Percentiles rank a stretch among this genome's conserved stretches.
phyloP scores from a whole-genome alignment of 1,140 invertebrate genomes.

The Archegozetes longisetosus region DNA sequence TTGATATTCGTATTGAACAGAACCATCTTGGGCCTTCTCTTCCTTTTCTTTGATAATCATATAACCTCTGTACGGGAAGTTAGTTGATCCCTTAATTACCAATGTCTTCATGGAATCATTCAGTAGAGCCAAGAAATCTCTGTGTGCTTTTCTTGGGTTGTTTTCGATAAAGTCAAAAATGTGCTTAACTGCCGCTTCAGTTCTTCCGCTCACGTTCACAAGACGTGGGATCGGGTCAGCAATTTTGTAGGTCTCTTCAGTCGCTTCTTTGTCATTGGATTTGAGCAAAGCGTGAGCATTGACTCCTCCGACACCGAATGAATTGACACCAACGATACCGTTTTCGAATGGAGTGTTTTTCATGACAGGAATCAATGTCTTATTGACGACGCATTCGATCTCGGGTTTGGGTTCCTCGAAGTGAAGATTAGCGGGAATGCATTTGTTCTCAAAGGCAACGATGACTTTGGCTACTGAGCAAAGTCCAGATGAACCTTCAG shows the following conservation, averaged over 20 bases:
- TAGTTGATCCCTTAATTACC: conserved; percentile 8
- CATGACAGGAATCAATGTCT: conserved; percentile 49
- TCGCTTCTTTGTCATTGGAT: conserved; percentile 29
- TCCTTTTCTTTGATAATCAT: conserved; percentile 11
- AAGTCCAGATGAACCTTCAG: conserved; percentile 71
- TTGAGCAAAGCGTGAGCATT: conserved; percentile 78
- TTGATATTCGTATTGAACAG: not conserved
- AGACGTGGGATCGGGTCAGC: conserved; percentile 23
- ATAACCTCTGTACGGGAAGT: conserved; percentile 14
- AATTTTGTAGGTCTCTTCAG: conserved; percentile 1
- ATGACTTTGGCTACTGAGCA: conserved; percentile 32
- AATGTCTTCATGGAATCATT: conserved; percentile 5
- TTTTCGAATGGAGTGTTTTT: conserved; percentile 44
- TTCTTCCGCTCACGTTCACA: conserved; percentile 31
- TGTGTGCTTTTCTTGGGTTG: conserved; percentile 21
- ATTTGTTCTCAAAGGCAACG: conserved; percentile 33
- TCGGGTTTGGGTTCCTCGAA: conserved; percentile 37
- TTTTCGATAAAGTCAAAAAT: conserved; percentile 28
- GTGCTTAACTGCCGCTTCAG: conserved; percentile 30
- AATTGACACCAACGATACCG: conserved; percentile 76
- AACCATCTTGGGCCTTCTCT: not conserved
- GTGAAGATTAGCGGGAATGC: conserved; percentile 39
- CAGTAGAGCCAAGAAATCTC: conserved; percentile 4
- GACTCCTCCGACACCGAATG: conserved; percentile 92
- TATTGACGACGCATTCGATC: conserved; percentile 44